Evolutionary conservation across 1,140 invertebrate genomes (phyloP), one percentile per base, ranked within the genome.

Genomic region (Caligus rogercresseyi): DNA sequence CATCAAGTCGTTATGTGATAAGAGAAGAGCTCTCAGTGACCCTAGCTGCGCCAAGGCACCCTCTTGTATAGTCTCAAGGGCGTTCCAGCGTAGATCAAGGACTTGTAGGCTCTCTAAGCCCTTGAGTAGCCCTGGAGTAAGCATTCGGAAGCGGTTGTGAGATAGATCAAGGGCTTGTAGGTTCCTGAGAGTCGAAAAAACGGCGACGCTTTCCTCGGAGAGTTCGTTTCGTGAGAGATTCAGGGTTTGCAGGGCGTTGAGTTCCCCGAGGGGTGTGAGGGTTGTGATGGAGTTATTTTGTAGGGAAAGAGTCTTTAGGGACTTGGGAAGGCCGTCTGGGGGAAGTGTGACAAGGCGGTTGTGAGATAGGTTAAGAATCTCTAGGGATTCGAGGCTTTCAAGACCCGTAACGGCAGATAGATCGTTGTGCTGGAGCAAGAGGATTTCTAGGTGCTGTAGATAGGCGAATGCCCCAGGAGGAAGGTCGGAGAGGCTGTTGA

Each of bases 191-290:
- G 66, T 60, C n/a, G 20, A 25, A 3, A 72, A 63, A 7, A 67
- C 68, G n/a, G 23, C 55, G n/a, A 69, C 69, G 15, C 69, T 64
- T 80, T 51, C 69, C 53, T 54, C 24, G 54, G 52, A 61, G 25
- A 70, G 63, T 31, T 66, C 65, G 53, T 68, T 70, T 21, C 66
- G 68, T 43, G 67, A 85, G 25, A 93, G 74, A 70, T 89, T 86
- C 3, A 92, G 71, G 1, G 85, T 86, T 69, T 89, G 86, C 52
- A 93, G 74, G 71, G 90, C 90, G 71, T 88, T 87, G 2, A 91
- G 75, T 0, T 85, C 83, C 65, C 86, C 69, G 69, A 93, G 92
- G 21, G 67, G 62, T 19, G 69, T 68, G n/a, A 74, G 26, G 19
- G 65, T 67, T 1, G 63, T 67, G 25, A 74, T 53, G 19, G 84